phyloP scores from a whole-genome alignment of 2,797 vertebrate species.

The Molossus molossus region DNA sequence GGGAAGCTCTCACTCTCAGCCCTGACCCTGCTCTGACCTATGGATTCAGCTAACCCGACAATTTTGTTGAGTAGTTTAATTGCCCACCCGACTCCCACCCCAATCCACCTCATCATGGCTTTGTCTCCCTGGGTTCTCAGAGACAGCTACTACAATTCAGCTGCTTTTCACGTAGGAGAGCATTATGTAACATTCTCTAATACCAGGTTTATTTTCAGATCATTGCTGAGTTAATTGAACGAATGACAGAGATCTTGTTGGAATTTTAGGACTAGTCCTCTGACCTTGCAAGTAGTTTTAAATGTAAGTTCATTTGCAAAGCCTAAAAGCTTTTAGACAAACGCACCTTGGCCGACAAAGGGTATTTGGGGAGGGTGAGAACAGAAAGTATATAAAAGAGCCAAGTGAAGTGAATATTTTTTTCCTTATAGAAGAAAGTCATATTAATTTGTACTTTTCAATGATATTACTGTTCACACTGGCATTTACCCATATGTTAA shows the following conservation, averaged over 20 bases:
- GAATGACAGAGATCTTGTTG: constrained; percentile 48
- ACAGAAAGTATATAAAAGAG: neutral
- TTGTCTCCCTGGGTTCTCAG: neutral
- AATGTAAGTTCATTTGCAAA: constrained; percentile 72
- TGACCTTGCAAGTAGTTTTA: constrained; percentile 67
- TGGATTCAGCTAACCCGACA: neutral
- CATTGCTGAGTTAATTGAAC: constrained; percentile 47
- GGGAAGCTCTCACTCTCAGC: neutral
- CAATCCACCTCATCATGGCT: neutral
- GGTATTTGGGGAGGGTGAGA: neutral
- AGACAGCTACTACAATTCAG: neutral
- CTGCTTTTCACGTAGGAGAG: neutral
- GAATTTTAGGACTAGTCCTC: constrained; percentile 55
- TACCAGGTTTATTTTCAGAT: constrained; percentile 44
- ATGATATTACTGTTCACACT: neutral
- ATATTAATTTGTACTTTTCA: constrained; percentile 8
- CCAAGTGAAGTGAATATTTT: neutral
- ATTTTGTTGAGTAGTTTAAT: neutral
- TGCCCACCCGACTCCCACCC: neutral
- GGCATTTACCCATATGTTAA: neutral
- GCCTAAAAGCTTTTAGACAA: constrained; percentile 53
- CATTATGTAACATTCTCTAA: neutral
- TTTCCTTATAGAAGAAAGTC: neutral
- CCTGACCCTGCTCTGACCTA: neutral
- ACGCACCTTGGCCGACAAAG: constrained; percentile 55